Conservation (phyloP, 1,140 invertebrate genomes). For the Drosophila busckii region DNA sequence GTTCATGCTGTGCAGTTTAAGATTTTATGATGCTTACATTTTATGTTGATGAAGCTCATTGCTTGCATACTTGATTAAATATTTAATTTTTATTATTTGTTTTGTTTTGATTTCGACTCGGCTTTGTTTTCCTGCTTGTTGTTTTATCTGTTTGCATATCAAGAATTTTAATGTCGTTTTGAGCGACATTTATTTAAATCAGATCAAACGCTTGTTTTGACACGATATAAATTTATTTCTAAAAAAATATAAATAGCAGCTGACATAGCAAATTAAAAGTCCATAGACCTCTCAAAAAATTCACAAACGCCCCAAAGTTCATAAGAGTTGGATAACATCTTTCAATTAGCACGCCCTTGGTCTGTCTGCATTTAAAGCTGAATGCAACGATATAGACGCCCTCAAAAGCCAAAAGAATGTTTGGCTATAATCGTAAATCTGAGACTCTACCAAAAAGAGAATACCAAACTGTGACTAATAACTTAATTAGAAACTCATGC, state of each 20-base stretch:
- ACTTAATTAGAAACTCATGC: conserved; percentile 72
- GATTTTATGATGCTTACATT: conserved; percentile 77
- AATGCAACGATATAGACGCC: no score
- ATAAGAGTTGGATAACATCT: no score
- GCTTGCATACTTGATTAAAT: conserved; percentile 70
- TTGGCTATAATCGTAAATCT: conserved; percentile 12
- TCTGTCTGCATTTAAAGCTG: no score
- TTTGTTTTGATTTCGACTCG: conserved; percentile 24
- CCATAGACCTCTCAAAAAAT: no score
- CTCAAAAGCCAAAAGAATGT: conserved; percentile 4
- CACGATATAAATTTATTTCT: no score
- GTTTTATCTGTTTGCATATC: conserved; percentile 10
- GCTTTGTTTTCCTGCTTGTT: conserved; percentile 34
- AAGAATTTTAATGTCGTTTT: conserved; percentile 40
- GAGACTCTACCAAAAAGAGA: conserved; percentile 3
- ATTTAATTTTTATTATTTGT: conserved; percentile 20
- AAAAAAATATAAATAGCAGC: no score
- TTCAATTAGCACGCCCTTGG: conserved; percentile 38
- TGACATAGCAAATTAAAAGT: no score
- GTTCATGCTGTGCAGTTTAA: conserved; percentile 75
- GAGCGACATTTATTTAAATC: no score
- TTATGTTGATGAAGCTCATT: conserved; percentile 77
- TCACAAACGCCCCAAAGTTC: no score
- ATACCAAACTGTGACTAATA: conserved; percentile 69
- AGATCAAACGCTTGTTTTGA: no score